Evolutionary conservation across 2,888 invertebrate species (phyloP).

Genomic region (Sinohyriopsis cumingii): DNA sequence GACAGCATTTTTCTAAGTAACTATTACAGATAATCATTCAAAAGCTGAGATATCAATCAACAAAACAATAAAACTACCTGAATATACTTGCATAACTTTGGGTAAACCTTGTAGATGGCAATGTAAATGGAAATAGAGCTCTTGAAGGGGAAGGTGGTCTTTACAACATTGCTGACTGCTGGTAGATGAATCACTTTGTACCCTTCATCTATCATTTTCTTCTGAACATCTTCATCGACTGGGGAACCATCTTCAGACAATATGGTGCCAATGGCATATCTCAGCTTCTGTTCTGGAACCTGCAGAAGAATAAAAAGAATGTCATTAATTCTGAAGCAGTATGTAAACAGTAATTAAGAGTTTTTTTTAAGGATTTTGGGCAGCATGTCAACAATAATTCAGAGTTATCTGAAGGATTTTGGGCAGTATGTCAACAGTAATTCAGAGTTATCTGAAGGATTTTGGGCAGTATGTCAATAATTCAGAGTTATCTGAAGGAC

Average conservation of each 20-base stretch:
- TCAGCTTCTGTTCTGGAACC: slow-evolving; percentile 65
- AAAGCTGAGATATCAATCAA: too few relatives aligned
- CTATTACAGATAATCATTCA: too few relatives aligned
- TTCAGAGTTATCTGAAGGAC: too few relatives aligned
- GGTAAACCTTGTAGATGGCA: slow-evolving; percentile 72
- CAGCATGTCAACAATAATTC: too few relatives aligned
- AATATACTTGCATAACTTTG: slow-evolving; percentile 70
- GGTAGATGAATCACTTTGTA: slow-evolving; percentile 71
- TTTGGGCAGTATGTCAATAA: too few relatives aligned
- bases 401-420: too few relatives aligned
- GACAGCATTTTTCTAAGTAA: too few relatives aligned
- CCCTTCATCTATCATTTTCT: slow-evolving; percentile 63
- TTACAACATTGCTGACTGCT: slow-evolving; percentile 70
- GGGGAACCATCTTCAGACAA: slow-evolving; percentile 60
- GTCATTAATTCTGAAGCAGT: too few relatives aligned
- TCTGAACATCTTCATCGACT: slow-evolving; percentile 45
- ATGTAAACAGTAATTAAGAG: too few relatives aligned
- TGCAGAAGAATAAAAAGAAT: slow-evolving; percentile 29
- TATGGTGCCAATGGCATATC: slow-evolving; percentile 72
- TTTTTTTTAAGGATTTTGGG: too few relatives aligned
- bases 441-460: too few relatives aligned
- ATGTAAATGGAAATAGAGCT: slow-evolving; percentile 72
- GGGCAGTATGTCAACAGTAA: too few relatives aligned
- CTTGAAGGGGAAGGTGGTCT: slow-evolving; percentile 71
- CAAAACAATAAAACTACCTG: slow-evolving; percentile 54